These are phyloP conservation scores for Anarhynchus alexandrinus DNA, from an alignment of 2,113 vertebrate species.

Conservation along the genomic window DNA sequence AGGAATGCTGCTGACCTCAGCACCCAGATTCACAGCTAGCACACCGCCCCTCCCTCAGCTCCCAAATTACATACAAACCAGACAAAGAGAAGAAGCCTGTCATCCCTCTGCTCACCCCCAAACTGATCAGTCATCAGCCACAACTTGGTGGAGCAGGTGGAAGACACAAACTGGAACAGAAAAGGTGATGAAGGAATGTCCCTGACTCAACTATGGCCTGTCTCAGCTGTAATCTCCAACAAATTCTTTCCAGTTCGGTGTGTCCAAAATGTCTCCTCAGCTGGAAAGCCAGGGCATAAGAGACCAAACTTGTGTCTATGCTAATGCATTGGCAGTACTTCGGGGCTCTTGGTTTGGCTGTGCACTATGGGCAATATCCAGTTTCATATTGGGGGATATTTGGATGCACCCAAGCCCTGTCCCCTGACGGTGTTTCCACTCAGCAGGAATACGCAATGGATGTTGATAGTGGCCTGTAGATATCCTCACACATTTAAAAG, in stretches of 20 bases:
- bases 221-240: not conserved
- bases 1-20: not conserved
- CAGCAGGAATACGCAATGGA: not conserved
- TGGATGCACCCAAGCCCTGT: not conserved
- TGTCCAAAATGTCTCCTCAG: not conserved
- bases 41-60: not conserved
- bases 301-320: not conserved
- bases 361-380: not conserved
- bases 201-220: not conserved
- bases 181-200: not conserved
- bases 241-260: not conserved
- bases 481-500: not conserved
- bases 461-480: not conserved
- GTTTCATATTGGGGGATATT: not conserved
- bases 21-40: not conserved
- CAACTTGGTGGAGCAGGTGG: not conserved
- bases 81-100: not conserved
- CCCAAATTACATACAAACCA: not conserved
- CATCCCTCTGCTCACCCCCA: not conserved
- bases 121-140: not conserved
- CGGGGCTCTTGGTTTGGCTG: not conserved
- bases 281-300: not conserved
- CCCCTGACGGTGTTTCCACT: not conserved
- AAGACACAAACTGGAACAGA: not conserved
- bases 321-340: not conserved